Conservation (phyloP, 2,888 invertebrate species). For the Adineta ricciae region DNA sequence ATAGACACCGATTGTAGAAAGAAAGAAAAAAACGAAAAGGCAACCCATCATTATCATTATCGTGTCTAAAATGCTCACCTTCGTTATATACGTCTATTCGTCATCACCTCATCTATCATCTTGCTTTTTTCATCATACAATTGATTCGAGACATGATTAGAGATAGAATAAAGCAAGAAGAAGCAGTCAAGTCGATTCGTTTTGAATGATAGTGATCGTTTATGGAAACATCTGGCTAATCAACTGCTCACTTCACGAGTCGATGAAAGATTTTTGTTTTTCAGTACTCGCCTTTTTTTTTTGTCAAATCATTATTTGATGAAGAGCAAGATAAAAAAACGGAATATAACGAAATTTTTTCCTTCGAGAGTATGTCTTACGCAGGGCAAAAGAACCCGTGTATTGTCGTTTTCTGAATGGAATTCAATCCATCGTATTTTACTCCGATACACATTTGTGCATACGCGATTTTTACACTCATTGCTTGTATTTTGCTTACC, state of each 20-base stretch:
- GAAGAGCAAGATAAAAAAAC: not conserved
- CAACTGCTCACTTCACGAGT: not conserved
- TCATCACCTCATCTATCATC: slow-evolving; percentile 2
- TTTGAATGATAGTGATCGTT: not conserved
- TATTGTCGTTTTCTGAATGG: not conserved
- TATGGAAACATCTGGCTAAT: not conserved
- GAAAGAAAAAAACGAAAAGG: not conserved
- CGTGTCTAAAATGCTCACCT: not conserved
- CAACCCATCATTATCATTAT: not conserved
- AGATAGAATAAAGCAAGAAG: not conserved
- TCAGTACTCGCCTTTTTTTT: not conserved
- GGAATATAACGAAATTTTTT: not conserved
- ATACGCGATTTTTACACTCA: not conserved
- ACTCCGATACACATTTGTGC: not conserved
- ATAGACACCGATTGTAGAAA: not conserved
- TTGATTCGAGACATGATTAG: not conserved
- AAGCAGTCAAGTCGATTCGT: not conserved
- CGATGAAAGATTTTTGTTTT: no score
- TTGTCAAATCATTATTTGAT: not conserved
- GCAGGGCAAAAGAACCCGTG: no score
- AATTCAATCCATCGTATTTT: not conserved
- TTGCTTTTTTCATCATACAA: not conserved
- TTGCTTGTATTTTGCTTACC: not conserved
- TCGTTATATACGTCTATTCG: not conserved
- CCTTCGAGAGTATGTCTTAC: not conserved